Evolutionary conservation across 2,113 vertebrate genomes (phyloP), one percentile per base, ranked within the genome.

Genomic region (Mastomys natalensis): DNA sequence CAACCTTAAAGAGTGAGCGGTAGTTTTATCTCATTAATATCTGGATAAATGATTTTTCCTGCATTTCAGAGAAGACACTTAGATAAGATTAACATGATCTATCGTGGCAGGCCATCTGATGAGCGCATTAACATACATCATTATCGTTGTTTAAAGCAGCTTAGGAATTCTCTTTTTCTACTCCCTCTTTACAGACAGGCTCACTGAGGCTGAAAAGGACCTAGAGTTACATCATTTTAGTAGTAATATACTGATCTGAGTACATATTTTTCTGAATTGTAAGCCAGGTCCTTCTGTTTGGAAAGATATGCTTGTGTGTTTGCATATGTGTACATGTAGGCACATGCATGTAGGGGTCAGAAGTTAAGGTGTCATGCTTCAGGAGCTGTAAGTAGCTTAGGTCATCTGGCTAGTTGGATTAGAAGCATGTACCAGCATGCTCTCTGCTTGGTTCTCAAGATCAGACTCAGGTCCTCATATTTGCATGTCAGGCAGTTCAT

Each of bases 1-100:
- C 81, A 81, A n/a, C 17, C 72, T 90, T 80, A 88, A 68, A 88
- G 68, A 40, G 5, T 62, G 34, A 94, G 60, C 82, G 37, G 68
- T 78, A 45, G 19, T 80, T 93, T 92, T 68, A 24, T 74, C 84
- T 89, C 29, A 48, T 68, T 92, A 76, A 19, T 34, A 89, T 89
- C 51, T 82, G 60, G n/a, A 58, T 11, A 40, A 86, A 93, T 72
- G 80, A 64, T 74, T 76, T 92, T 97, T 87, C n/a, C 62, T 80
- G 43, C 15, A 55, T 87, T 90, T 95, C 24, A 84, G 88, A 90
- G n/a, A 55, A 8, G 90, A 43, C 82, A 76, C 31, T 76, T 81
- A 45, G 29, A 55, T 82, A 91, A 89, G 70, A 62, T 55, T 87
- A 87, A 12, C 45, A 34, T 58, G 31, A 78, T 72, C 12, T 87